phyloP scores from a whole-genome alignment of 1,140 invertebrate species.

The Monochamus saltuarius region DNA sequence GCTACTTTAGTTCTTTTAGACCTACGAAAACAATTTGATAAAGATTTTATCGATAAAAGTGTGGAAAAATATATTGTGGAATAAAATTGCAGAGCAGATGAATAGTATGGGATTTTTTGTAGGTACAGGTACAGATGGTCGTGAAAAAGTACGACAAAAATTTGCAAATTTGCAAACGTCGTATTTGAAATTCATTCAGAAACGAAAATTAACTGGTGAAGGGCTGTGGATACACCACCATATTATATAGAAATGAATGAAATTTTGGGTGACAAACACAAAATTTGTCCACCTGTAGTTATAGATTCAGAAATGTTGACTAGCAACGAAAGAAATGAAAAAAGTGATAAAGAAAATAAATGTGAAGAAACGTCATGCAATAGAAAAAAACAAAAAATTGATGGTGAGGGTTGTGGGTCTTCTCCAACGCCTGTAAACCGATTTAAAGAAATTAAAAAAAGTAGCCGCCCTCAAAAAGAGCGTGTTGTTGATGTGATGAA shows the following conservation, averaged over 20 bases:
- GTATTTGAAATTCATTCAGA: constrained; percentile 12
- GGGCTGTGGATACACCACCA: constrained; percentile 10
- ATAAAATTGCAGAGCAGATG: constrained; percentile 8
- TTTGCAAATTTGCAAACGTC: constrained; percentile 13
- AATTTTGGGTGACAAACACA: constrained; percentile 12
- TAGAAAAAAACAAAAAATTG: not conserved
- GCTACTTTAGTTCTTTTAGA: not conserved
- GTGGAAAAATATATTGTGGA: constrained; percentile 5
- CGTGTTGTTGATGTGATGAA: not conserved
- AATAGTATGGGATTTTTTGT: constrained; percentile 14
- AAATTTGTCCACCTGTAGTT: constrained; percentile 6
- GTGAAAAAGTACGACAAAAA: constrained; percentile 17
- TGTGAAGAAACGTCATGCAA: not conserved
- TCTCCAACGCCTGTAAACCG: not conserved
- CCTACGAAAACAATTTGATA: constrained; percentile 9
- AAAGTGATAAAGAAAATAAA: not conserved
- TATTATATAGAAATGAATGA: constrained; percentile 15
- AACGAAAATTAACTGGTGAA: constrained; percentile 11
- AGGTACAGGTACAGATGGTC: not conserved
- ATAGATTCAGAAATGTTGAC: constrained; percentile 1
- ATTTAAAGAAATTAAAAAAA: not conserved
- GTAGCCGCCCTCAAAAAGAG: not conserved
- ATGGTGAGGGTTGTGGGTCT: not conserved
- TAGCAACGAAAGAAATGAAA: no score
- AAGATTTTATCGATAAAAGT: constrained; percentile 7